These are phyloP conservation scores for Cheilosia scutellata DNA, from an alignment of 2,888 invertebrate species.

Conservation along the genomic window DNA sequence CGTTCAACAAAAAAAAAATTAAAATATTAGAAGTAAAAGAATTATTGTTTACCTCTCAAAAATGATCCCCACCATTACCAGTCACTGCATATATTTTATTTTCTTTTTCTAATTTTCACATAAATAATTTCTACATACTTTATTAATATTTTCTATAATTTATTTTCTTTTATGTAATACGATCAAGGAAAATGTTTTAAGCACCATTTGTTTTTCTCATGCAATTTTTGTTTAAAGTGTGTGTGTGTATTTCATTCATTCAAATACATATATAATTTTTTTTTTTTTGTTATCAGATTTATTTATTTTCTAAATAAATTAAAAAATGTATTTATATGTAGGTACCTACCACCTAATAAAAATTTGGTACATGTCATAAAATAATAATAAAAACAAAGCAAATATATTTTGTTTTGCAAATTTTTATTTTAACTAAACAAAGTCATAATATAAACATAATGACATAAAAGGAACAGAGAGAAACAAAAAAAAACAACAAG, in stretches of 20 bases:
- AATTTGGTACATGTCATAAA: conserved; percentile 16
- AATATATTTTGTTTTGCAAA: conserved; percentile 45
- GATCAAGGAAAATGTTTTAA: conserved; percentile 74
- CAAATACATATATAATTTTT: conserved; percentile 17
- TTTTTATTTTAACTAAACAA: conserved; percentile 73
- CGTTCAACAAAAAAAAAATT: not conserved
- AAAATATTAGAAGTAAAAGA: not conserved
- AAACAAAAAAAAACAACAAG: conserved; percentile 34
- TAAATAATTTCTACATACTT: conserved; percentile 70
- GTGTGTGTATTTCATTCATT: conserved; percentile 34
- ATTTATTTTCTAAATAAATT: conserved; percentile 13
- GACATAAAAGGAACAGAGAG: conserved; percentile 35
- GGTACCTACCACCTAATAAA: conserved; percentile 60
- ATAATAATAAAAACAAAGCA: conserved; percentile 32
- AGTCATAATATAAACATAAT: conserved; percentile 42
- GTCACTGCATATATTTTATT: conserved; percentile 44
- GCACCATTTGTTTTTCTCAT: conserved; percentile 74
- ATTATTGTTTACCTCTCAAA: not conserved
- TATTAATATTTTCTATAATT: conserved; percentile 62
- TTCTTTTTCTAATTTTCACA: conserved; percentile 9
- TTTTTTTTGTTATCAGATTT: conserved; percentile 7
- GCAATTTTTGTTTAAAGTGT: conserved; percentile 45
- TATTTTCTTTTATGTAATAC: conserved; percentile 54
- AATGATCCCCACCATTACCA: not conserved
- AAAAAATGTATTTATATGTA: conserved; percentile 30